A percentile compares a stretch with the other conserved stretches of the same genome.
Evolutionary conservation across 2,113 vertebrate genomes (phyloP).

Genomic region (Myotis davidii): DNA sequence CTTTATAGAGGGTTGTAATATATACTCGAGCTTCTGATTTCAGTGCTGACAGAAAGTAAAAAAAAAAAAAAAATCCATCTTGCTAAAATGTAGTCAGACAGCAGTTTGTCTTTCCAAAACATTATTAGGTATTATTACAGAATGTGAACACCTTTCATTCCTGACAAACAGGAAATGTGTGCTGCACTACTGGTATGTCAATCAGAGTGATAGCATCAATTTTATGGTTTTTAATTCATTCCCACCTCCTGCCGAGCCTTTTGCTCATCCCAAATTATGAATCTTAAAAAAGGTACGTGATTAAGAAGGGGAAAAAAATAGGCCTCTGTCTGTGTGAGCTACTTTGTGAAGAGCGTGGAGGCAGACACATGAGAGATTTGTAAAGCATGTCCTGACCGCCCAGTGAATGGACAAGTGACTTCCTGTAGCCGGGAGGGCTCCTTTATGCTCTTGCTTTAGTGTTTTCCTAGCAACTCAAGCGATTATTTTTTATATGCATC

Average conservation of each 20-base stretch:
- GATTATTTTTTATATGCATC: neutral
- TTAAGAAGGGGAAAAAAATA: constrained; percentile 86
- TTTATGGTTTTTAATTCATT: constrained; percentile 90
- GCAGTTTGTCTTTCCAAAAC: constrained; percentile 86
- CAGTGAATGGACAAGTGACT: neutral
- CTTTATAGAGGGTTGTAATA: constrained; percentile 76
- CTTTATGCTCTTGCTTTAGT: neutral
- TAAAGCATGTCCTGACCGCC: neutral
- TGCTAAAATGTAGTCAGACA: constrained; percentile 85
- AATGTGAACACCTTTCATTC: constrained; percentile 86
- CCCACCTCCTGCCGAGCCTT: constrained; percentile 88
- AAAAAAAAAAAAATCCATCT: constrained; percentile 81
- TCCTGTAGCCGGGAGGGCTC: neutral
- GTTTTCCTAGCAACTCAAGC: neutral
- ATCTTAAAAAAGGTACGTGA: constrained; percentile 88
- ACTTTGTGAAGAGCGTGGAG: constrained; percentile 21
- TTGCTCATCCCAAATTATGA: constrained; percentile 91
- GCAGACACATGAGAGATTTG: constrained; percentile 8
- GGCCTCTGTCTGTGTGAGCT: constrained; percentile 78
- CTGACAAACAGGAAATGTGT: constrained; percentile 90
- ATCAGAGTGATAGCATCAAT: constrained; percentile 89
- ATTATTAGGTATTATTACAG: constrained; percentile 87
- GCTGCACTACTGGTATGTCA: constrained; percentile 86
- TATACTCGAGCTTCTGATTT: constrained; percentile 81
- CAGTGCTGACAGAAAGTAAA: constrained; percentile 81